These are phyloP conservation scores for Camponotus fellah DNA, from an alignment of 2,888 invertebrate species.

Conservation along the genomic window DNA sequence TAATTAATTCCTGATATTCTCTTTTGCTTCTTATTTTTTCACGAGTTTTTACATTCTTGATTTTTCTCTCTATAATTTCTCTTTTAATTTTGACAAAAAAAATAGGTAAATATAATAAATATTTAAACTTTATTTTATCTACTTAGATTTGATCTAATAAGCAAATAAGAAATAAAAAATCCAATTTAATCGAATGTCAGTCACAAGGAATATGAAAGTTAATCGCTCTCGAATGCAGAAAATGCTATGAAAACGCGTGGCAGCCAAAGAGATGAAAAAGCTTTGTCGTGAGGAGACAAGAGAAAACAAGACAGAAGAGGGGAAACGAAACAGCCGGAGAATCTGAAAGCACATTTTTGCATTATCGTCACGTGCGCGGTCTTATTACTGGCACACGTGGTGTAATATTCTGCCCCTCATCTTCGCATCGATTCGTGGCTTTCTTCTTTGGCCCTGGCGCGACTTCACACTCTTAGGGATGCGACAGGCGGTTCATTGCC, in stretches of 20 bases:
- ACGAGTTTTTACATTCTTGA: not conserved
- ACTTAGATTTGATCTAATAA: conserved; percentile 5
- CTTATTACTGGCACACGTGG: conserved; percentile 85
- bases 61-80: not conserved
- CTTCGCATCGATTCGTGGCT: conserved; percentile 61
- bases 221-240: conserved; percentile 51
- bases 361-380: conserved; percentile 85
- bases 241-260: conserved; percentile 4
- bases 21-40: not conserved
- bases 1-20: not conserved
- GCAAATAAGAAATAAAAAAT: conserved; percentile 24
- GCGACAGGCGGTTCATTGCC: conserved; percentile 78
- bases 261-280: not conserved
- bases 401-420: conserved; percentile 82
- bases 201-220: conserved; percentile 53
- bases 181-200: conserved; percentile 59
- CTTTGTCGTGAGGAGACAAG: conserved; percentile 26
- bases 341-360: conserved; percentile 78
- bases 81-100: not conserved
- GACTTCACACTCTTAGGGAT: conserved; percentile 78
- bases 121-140: not conserved
- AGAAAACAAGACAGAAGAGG: conserved; percentile 42
- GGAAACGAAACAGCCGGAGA: conserved; percentile 26
- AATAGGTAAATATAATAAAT: not conserved
- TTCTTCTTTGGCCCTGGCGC: conserved; percentile 58